Base-by-base conservation (phyloP, 2,113 vertebrate species). In the Diphyllodes magnificus region DNA sequence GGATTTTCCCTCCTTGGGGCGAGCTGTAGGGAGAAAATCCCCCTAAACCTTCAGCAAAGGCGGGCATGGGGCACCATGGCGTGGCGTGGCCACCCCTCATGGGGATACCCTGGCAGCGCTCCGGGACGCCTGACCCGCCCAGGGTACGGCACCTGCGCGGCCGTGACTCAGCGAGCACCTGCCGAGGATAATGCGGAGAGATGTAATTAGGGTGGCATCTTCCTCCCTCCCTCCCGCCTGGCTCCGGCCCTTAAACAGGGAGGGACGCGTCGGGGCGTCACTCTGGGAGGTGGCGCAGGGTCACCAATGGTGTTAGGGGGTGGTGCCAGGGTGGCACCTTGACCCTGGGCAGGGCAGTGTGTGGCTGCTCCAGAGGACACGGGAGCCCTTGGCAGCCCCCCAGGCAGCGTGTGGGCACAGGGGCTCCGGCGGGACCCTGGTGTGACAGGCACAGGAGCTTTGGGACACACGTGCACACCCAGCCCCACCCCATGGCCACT, bases 81-180 rank as follows among this genome's bases (percentile, higher is more conserved):
- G 0, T 23, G 59, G 49, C 5, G 0, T 0, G 0, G 27, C n/a
- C 59, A 18, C 28, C 69, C 49, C 19, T 23, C 69, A 0, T 0
- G 1, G 39, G 45, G 80, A 57, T 42, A 49, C 8, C 0, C 0
- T 14, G 40, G 21, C 64, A 63, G 39, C n/a, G 3, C 72, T 63
- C 42, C 51, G 53, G 1, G 9, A 63, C 5, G 63, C 83, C 77
- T 20, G 88, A 64, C 82, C 73, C 69, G 0, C 92, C 87, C 83
- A 37, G 82, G 60, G 71, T 0, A 4, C 65, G 13, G 89, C 81
- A 79, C 69, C 45, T 4, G 13, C 49, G 56, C 6, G 4, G 87
- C 82, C 2, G 14, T 97, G 94, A 97, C 82, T 97, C 96, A 97
- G 63, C 1, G 1, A 76, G 85, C 91, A 75, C 85, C 94, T 93